Conservation (phyloP, 2,113 vertebrate genomes). For the Hyperopisus bebe region DNA sequence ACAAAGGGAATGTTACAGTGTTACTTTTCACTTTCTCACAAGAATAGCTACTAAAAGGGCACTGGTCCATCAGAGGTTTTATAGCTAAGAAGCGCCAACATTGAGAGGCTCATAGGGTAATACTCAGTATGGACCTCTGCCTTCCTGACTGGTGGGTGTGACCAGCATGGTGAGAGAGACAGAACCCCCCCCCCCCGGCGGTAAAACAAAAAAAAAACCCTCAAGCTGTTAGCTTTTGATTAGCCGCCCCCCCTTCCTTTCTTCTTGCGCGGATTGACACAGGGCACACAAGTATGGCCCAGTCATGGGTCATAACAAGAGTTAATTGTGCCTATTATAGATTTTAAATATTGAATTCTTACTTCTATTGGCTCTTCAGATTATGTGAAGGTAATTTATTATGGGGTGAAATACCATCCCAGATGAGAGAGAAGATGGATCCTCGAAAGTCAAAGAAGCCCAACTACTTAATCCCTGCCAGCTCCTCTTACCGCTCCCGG, state of each 20-base stretch:
- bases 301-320: neutral
- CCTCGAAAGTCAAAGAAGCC: neutral
- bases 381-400: neutral
- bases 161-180: too few relatives aligned
- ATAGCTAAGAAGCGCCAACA: neutral
- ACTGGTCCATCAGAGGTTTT: accelerated
- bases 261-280: neutral
- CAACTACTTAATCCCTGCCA: neutral
- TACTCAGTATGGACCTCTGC: neutral
- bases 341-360: neutral
- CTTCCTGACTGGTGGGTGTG: neutral
- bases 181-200: too few relatives aligned
- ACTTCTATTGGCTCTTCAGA: neutral
- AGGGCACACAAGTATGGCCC: neutral
- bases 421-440: neutral
- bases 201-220: too few relatives aligned
- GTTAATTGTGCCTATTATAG: neutral
- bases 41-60: neutral
- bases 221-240: too few relatives aligned
- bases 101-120: neutral
- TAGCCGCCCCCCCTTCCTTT: neutral
- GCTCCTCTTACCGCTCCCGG: neutral
- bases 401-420: neutral
- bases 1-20: neutral
- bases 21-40: neutral